Percentiles rank a stretch among this genome's conserved stretches.
These are phyloP conservation scores for Phyllotis vaccarum DNA, from an alignment of 2,797 vertebrate genomes.

Conservation along the genomic window DNA sequence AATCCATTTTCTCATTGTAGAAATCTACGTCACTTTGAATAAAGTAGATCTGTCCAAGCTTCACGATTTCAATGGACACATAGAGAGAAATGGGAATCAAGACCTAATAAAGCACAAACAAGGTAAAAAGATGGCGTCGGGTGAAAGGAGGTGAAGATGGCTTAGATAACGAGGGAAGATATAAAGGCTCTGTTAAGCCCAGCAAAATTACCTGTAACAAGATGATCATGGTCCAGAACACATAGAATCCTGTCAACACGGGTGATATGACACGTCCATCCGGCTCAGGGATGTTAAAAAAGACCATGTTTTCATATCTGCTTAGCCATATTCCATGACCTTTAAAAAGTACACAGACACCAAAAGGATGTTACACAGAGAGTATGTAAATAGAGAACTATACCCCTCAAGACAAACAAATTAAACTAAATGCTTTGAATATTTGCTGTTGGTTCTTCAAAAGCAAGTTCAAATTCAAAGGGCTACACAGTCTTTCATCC, in stretches of 20 bases:
- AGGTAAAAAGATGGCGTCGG: background rate
- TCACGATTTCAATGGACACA: slow-evolving; percentile 98
- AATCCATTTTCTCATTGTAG: slow-evolving; percentile 92
- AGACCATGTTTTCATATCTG: slow-evolving; percentile 83
- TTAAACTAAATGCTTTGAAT: background rate
- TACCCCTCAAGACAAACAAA: background rate
- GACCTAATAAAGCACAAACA: slow-evolving; percentile 89
- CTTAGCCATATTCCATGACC: slow-evolving; percentile 95
- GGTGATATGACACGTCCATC: slow-evolving; percentile 87
- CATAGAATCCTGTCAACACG: slow-evolving; percentile 92
- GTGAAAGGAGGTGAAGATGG: slow-evolving; percentile 37
- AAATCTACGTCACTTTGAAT: slow-evolving; percentile 96
- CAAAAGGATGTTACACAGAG: slow-evolving; percentile 31
- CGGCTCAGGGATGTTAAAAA: slow-evolving; percentile 89
- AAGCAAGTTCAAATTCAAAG: slow-evolving; percentile 53
- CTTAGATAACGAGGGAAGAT: background rate
- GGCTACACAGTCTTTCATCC: background rate
- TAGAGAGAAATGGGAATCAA: slow-evolving; percentile 98
- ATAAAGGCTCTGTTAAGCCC: slow-evolving; percentile 6
- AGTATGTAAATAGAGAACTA: background rate
- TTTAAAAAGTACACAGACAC: slow-evolving; percentile 83
- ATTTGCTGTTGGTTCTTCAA: background rate
- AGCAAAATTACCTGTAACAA: slow-evolving; percentile 93
- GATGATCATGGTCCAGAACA: slow-evolving; percentile 99
- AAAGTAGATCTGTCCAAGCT: slow-evolving; percentile 96